Percentiles rank a stretch among this genome's conserved stretches.
Conservation (phyloP, 2,888 invertebrate species). For the Rapana venosa region DNA sequence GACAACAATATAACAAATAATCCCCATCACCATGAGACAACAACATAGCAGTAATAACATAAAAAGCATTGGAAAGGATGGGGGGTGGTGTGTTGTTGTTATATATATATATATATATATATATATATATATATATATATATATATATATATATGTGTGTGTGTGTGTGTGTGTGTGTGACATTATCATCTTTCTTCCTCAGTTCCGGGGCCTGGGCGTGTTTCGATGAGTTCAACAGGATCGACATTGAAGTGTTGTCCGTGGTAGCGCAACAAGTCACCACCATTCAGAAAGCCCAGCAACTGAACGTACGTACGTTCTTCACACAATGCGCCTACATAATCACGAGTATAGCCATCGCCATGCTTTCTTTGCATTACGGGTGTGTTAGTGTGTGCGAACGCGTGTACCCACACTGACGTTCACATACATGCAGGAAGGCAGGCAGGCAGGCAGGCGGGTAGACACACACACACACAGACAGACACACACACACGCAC, state of each 20-base stretch:
- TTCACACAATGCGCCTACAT: background rate
- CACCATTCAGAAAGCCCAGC: conserved; percentile 83
- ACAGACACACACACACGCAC: too few species aligned
- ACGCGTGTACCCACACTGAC: background rate
- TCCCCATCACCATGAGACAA: too few species aligned
- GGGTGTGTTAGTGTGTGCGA: background rate
- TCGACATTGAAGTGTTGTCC: conserved; percentile 78
- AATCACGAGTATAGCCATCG: too few species aligned
- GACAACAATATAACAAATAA: too few species aligned
- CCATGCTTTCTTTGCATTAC: too few species aligned
- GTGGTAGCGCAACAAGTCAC: conserved; percentile 78
- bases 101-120: background rate
- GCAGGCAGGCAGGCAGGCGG: too few species aligned
- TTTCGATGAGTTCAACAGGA: conserved; percentile 79
- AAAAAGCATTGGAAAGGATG: too few species aligned
- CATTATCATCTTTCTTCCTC: background rate
- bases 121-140: background rate
- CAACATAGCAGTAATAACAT: too few species aligned
- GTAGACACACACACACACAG: too few species aligned
- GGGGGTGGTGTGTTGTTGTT: too few species aligned
- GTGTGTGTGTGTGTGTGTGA: too few species aligned
- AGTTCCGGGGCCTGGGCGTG: conserved; percentile 83
- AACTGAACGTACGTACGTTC: conserved; percentile 67
- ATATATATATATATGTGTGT: background rate
- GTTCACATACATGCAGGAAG: too few species aligned